Evolutionary conservation across 1,140 invertebrate genomes (phyloP).

Genomic region (Hypothenemus hampei): DNA sequence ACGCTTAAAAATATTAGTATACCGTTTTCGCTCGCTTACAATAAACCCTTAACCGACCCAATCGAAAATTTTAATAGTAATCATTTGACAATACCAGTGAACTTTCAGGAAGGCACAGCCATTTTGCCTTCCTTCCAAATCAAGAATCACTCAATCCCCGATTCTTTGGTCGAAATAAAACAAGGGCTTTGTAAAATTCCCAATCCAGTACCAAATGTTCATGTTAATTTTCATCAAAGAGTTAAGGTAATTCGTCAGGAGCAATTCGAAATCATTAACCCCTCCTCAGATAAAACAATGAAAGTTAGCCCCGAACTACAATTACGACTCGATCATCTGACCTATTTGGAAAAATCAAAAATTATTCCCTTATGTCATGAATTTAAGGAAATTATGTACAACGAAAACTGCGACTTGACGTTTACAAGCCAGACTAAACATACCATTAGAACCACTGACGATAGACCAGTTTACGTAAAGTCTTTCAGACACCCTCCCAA

Average conservation of each 20-base stretch:
- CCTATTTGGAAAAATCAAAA: conserved; percentile 5
- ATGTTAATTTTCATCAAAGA: conserved; percentile 15
- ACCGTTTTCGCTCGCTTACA: conserved; percentile 16
- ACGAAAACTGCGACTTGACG: conserved; percentile 8
- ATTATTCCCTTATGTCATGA: conserved; percentile 7
- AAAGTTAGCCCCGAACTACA: background rate
- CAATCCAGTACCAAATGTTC: conserved; percentile 3
- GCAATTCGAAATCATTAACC: background rate
- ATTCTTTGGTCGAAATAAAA: conserved; percentile 11
- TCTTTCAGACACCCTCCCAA: too few species aligned
- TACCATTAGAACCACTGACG: conserved; percentile 1
- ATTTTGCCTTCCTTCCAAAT: conserved; percentile 20
- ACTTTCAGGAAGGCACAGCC: conserved; percentile 4
- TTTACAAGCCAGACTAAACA: conserved; percentile 18
- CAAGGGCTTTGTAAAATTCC: conserved; percentile 8
- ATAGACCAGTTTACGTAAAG: conserved; percentile 6
- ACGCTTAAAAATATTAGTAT: conserved; percentile 11
- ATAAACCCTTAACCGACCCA: conserved; percentile 8
- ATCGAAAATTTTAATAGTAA: conserved; percentile 10
- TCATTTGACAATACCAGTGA: conserved; percentile 12
- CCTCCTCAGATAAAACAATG: background rate
- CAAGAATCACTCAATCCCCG: conserved; percentile 5
- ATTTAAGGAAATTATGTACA: conserved; percentile 17
- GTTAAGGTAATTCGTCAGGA: conserved; percentile 10
- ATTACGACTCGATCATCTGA: conserved; percentile 10